These are phyloP conservation scores for Sebastiscus tertius DNA, from an alignment of 2,797 vertebrate species.

Conservation along the genomic window DNA sequence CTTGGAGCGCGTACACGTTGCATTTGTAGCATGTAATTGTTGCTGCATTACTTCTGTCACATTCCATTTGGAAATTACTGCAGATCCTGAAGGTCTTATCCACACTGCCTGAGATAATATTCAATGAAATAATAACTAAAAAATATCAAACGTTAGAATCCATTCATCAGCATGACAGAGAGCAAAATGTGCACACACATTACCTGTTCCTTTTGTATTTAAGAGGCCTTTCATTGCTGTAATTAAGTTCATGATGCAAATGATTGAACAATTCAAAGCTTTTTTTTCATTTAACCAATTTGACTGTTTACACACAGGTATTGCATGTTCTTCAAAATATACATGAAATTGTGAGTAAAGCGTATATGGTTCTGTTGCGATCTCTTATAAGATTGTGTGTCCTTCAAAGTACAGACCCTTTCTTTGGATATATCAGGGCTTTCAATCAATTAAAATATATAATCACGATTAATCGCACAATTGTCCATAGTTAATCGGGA, in stretches of 20 bases:
- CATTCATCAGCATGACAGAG: not conserved
- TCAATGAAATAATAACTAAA: not conserved
- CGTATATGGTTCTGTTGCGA: not conserved
- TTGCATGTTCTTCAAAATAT: not conserved
- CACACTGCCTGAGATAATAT: not conserved
- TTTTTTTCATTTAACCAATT: not conserved
- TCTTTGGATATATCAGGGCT: not conserved
- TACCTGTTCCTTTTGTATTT: conserved; percentile 4
- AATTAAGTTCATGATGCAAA: not conserved
- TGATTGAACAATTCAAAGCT: not conserved
- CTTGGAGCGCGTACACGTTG: not conserved
- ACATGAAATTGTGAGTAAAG: not conserved
- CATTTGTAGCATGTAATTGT: conserved; percentile 4
- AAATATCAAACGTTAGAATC: not conserved
- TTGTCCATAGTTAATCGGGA: no score
- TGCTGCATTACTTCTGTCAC: conserved; percentile 11
- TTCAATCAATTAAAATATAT: no score
- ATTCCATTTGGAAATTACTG: conserved; percentile 9
- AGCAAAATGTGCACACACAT: not conserved
- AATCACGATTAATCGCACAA: no score
- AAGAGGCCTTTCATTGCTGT: not conserved
- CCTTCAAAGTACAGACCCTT: not conserved
- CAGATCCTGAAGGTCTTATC: not conserved
- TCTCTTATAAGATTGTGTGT: not conserved
- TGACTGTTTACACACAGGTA: not conserved